Evolutionary conservation across 1,140 invertebrate genomes (phyloP).

Genomic region (Lepidurus arcticus): DNA sequence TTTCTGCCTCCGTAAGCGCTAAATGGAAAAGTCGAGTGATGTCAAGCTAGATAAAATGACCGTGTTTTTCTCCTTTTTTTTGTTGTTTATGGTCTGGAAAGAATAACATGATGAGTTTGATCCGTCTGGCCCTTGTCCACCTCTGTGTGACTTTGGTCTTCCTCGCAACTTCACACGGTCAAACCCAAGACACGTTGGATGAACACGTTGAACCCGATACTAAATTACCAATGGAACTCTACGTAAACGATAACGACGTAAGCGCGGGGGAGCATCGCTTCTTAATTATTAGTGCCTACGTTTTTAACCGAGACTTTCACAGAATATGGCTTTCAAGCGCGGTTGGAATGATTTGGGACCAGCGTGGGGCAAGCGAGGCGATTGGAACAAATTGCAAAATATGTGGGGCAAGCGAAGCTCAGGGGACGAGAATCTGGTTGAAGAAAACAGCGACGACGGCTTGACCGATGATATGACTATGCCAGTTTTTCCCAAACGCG

Average conservation of each 20-base stretch:
- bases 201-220: not conserved
- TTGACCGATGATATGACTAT: not conserved
- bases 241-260: conserved; percentile 1
- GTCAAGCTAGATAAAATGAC: not conserved
- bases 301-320: not conserved
- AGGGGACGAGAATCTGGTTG: not conserved
- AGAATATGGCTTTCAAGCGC: conserved; percentile 37
- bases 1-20: not conserved
- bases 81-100: not conserved
- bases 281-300: not conserved
- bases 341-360: conserved; percentile 39
- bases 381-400: conserved; percentile 37
- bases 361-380: conserved; percentile 38
- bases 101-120: not conserved
- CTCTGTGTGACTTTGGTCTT: conserved; percentile 10
- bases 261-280: not conserved
- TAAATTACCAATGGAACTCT: not conserved
- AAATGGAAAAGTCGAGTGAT: not conserved
- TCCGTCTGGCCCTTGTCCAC: conserved; percentile 1
- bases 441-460: conserved; percentile 20
- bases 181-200: not conserved
- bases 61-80: not conserved
- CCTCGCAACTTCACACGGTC: not conserved
- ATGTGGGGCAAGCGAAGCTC: conserved; percentile 45
- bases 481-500: not conserved